A percentile compares a stretch with the other conserved stretches of the same genome.
These are phyloP conservation scores for Drosophila nebulosa DNA, from an alignment of 1,140 invertebrate species.

Conservation along the genomic window DNA sequence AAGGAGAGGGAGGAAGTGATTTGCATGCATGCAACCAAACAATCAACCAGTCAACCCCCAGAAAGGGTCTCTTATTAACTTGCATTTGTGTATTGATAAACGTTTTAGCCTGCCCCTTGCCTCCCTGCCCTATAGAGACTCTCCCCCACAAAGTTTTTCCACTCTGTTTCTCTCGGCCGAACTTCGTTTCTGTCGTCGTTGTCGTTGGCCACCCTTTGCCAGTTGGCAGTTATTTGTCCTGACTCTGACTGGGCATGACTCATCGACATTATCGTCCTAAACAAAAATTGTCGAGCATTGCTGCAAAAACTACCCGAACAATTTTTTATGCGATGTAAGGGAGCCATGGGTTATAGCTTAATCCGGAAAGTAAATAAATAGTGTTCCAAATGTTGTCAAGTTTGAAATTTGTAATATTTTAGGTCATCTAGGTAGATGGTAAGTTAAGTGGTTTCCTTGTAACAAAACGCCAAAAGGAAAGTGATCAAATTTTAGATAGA, in stretches of 20 bases:
- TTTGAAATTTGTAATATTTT: too few relatives aligned
- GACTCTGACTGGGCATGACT: neutral
- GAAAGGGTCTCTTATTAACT: neutral
- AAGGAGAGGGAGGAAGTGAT: neutral
- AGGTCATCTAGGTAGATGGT: too few relatives aligned
- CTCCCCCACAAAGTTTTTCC: neutral
- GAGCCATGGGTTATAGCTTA: too few relatives aligned
- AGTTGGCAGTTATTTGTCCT: neutral
- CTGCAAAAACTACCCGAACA: neutral
- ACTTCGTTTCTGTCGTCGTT: neutral
- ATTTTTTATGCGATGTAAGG: neutral
- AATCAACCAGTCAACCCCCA: constrained; percentile 4
- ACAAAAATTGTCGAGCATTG: neutral
- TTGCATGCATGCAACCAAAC: constrained; percentile 35
- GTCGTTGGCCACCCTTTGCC: neutral
- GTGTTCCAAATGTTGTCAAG: too few relatives aligned
- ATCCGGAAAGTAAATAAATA: too few relatives aligned
- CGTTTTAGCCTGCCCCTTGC: neutral
- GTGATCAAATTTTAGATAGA: too few relatives aligned
- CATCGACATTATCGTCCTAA: neutral
- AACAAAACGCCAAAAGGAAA: too few relatives aligned
- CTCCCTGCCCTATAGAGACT: neutral
- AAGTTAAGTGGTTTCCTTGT: too few relatives aligned
- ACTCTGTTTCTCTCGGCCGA: neutral
- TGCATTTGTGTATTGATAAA: constrained; percentile 41